Conservation (phyloP, 2,888 invertebrate genomes). For the Augiades crinisus region DNA sequence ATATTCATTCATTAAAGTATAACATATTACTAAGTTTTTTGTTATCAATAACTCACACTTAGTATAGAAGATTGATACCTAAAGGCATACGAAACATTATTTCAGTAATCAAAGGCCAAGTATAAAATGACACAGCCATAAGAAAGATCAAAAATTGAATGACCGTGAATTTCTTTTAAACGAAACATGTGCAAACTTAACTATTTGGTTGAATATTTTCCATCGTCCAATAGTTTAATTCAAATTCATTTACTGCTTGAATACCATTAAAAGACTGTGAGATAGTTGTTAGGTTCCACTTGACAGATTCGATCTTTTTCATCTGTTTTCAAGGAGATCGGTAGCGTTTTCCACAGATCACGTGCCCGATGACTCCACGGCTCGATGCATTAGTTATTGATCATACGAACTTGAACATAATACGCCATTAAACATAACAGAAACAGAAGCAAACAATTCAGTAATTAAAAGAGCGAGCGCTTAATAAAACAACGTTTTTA, state of each 20-base stretch:
- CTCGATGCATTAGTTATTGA: constrained; percentile 37
- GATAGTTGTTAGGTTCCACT: constrained; percentile 21
- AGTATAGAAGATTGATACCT: too few relatives aligned
- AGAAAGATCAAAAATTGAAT: too few relatives aligned
- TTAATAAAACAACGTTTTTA: constrained; percentile 17
- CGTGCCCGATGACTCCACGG: constrained; percentile 48
- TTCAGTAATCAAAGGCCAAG: too few relatives aligned
- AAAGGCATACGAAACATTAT: too few relatives aligned
- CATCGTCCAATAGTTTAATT: not conserved
- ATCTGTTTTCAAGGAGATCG: constrained; percentile 47
- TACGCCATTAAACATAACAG: constrained; percentile 31
- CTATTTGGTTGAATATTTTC: too few relatives aligned
- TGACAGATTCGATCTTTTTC: constrained; percentile 36
- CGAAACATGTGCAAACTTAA: too few relatives aligned
- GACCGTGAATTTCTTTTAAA: too few relatives aligned
- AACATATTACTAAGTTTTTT: too few relatives aligned
- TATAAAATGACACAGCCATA: too few relatives aligned
- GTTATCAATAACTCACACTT: too few relatives aligned
- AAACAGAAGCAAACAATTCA: constrained; percentile 11
- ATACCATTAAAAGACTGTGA: constrained; percentile 7
- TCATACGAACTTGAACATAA: constrained; percentile 36
- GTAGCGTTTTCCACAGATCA: constrained; percentile 50
- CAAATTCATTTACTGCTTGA: not conserved
- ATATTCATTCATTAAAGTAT: too few relatives aligned
- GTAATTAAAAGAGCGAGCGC: constrained; percentile 16